Base-by-base conservation (phyloP, 2,797 vertebrate genomes). In the Sebastes baramenuke region DNA sequence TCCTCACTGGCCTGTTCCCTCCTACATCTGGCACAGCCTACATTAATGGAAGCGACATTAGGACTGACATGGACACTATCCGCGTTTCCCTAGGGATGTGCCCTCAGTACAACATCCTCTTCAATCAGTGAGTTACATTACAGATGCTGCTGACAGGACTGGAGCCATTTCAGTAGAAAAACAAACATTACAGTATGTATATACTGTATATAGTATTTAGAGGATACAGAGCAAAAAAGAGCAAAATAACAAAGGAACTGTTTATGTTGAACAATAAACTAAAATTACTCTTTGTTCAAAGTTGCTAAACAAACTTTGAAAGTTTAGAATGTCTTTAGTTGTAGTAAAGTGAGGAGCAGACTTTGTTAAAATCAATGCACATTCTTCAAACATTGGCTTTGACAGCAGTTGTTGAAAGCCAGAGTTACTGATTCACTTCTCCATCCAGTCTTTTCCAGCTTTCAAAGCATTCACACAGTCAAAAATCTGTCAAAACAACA, bases 61-160 rank as follows among this genome's bases (percentile, higher is more conserved):
- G 97, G 76, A 97, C 95, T 1, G 97, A 97, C 81, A 97, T 98
- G 82, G 95, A 97, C 42, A 68, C 87, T 5, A 91, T 99, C 89
- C 96, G 96, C 14, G 95, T 96, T 70, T 97, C 94, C 30, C 73
- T 99, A 86, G 98, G 99, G 81, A 97, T 97, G 96, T 99, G 98
- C 71, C 99, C 99, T 16, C 99, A 99, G 79, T 90, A 99, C 94
- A 99, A 99, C 94, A 96, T 99, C 86, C 96, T 99, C 24, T 99
- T 98, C 90, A 96, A 96, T 34, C 96, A 98, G 98, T 99, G 89
- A 96, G 98, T 92, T 12, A 24, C 54, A 27, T 8, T 22, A 14
- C 36, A 49, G 34, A 42, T 6, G 2, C 36, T 54, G 56, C 67
- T 24, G 14, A 70, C 38, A 34, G 29, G 2, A 46, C 20, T 2